Evolutionary conservation across 2,888 invertebrate species (phyloP), one percentile per base, ranked within the genome.

Genomic region (Embidobia sp.): DNA sequence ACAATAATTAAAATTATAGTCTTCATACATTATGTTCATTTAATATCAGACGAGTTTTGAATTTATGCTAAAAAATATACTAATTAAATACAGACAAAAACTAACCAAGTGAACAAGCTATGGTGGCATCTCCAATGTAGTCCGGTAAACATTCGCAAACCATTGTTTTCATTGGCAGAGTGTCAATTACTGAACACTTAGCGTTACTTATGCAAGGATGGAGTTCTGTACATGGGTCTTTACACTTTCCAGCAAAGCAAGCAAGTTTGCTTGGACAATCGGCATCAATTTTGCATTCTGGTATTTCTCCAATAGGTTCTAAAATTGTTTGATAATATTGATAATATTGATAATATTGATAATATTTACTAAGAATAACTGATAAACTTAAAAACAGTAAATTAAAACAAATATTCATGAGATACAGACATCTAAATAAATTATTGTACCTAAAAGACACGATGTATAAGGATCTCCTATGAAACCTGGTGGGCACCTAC

Each of bases 241-340:
- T 94, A 85, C 97, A 97, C 79, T 91, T 91, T 42, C 94, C 94
- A 85, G 92, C 93, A 85, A 96, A 94, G 89, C 97, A 97, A 33
- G 96, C 96, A 79, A 95, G 88, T 85, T 94, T 94, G 79, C 95
- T 95, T n/a, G 96, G 93, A 86, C 97, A 97, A 81, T 96, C 96
- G 0, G 94, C 94, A 84, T 97, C 96, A 83, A 92, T 92, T 83
- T 92, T 93, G 88, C 97, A 97, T 86, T 94, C 93, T 10, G 93
- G 90, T 80, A 91, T 88, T 37, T 91, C 84, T 76, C 90, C 91
- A 55, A 91, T 86, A 44, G 92, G 92, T 90, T 92, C 91, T 89
- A 87, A 11, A 69, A 78, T n/a, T n/a, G n/a, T n/a, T n/a, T n/a
- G n/a, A n/a, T n/a, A n/a, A n/a, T n/a, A n/a, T n/a, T n/a, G n/a